phyloP scores from a whole-genome alignment of 1,140 invertebrate genomes.

The Oryctes rhinoceros region DNA sequence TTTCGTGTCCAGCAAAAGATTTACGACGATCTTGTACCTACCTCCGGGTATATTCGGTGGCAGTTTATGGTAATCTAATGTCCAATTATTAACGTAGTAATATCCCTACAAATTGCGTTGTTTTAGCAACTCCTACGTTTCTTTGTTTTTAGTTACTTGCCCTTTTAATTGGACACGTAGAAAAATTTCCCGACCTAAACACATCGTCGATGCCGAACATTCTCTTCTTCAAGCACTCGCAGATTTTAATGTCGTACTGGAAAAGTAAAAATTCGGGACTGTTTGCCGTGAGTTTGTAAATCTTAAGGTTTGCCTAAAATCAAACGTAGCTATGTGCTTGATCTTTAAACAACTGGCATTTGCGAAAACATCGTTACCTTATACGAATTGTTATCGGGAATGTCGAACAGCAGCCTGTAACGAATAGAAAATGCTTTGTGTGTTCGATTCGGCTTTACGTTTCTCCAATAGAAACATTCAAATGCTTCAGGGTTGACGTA shows the following conservation, averaged over 20 bases:
- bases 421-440: neutral
- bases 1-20: neutral
- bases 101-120: neutral
- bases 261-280: neutral
- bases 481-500: neutral
- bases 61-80: neutral
- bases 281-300: neutral
- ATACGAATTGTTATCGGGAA: neutral
- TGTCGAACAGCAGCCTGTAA: neutral
- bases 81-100: neutral
- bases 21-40: neutral
- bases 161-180: neutral
- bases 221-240: neutral
- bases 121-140: neutral
- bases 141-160: neutral
- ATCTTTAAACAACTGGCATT: no score
- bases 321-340: no score
- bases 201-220: neutral
- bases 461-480: neutral
- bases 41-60: neutral
- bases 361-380: neutral
- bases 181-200: neutral
- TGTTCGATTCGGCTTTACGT: constrained; percentile 15
- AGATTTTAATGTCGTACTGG: neutral
- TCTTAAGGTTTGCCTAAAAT: neutral